Evolutionary conservation across 53 echinoderm and acorn worm species (phyloP).

Genomic region (Echinarachnius parma): DNA sequence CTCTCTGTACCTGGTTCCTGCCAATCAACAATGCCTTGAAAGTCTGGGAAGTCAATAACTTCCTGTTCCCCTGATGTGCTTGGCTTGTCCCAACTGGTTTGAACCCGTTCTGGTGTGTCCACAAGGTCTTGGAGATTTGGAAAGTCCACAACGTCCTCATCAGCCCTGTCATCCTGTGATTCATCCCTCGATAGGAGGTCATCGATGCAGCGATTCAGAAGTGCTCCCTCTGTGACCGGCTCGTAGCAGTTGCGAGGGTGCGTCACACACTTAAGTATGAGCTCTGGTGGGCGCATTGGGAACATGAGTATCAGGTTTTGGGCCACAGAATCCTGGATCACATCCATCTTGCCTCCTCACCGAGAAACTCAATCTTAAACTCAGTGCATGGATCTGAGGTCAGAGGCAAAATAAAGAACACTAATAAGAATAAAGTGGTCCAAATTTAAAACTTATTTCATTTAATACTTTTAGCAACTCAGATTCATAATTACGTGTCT

Average conservation of each 20-base stretch:
- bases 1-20: no score
- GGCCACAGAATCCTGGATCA: slow-evolving; percentile 26
- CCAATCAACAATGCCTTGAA: neutral
- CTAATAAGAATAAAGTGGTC: no score
- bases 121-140: slow-evolving; percentile 5
- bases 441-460: no score
- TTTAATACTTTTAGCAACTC: no score
- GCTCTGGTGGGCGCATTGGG: slow-evolving; percentile 18
- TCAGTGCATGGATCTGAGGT: no score
- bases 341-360: slow-evolving; percentile 28
- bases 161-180: neutral
- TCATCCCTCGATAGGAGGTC: slow-evolving; percentile 43
- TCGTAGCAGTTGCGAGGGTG: slow-evolving; percentile 32
- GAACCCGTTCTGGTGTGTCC: neutral
- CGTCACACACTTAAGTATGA: slow-evolving; percentile 20
- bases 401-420: no score
- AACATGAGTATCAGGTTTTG: slow-evolving; percentile 33
- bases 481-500: no score
- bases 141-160: neutral
- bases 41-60: neutral
- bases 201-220: slow-evolving; percentile 73
- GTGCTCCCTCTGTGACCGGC: slow-evolving; percentile 21
- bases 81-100: no score
- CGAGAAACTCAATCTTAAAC: no score
- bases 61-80: no score